These are phyloP conservation scores for Cydia fagiglandana DNA, from an alignment of 1,140 invertebrate genomes.

Conservation along the genomic window DNA sequence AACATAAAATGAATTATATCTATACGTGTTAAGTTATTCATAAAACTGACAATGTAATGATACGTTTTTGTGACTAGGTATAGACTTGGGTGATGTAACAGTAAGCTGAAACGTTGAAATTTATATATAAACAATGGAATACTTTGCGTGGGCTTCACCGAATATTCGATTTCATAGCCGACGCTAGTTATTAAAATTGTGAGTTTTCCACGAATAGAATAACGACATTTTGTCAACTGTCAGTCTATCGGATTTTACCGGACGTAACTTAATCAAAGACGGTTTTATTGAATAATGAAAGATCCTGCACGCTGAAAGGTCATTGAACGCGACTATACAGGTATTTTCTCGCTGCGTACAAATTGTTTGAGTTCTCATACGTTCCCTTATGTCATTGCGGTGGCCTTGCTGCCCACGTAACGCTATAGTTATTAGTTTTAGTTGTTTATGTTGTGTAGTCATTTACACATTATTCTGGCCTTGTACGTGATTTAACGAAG, in stretches of 20 bases:
- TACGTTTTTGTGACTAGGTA: not conserved
- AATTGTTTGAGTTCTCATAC: not conserved
- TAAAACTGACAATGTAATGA: not conserved
- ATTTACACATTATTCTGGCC: not conserved
- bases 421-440: too few species aligned
- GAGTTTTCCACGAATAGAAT: not conserved
- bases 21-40: not conserved
- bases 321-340: conserved; percentile 7
- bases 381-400: not conserved
- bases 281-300: not conserved
- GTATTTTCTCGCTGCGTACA: conserved; percentile 4
- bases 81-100: not conserved
- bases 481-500: conserved; percentile 1
- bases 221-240: not conserved
- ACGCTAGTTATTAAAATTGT: not conserved
- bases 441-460: too few species aligned
- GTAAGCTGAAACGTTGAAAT: not conserved
- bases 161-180: not conserved
- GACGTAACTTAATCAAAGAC: not conserved
- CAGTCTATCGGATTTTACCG: not conserved
- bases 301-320: not conserved
- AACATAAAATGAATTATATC: not conserved
- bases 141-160: not conserved
- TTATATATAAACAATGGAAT: not conserved
- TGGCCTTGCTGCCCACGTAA: conserved; percentile 15